These are phyloP conservation scores for Micromys minutus DNA, from an alignment of 2,113 vertebrate genomes.

Conservation along the genomic window DNA sequence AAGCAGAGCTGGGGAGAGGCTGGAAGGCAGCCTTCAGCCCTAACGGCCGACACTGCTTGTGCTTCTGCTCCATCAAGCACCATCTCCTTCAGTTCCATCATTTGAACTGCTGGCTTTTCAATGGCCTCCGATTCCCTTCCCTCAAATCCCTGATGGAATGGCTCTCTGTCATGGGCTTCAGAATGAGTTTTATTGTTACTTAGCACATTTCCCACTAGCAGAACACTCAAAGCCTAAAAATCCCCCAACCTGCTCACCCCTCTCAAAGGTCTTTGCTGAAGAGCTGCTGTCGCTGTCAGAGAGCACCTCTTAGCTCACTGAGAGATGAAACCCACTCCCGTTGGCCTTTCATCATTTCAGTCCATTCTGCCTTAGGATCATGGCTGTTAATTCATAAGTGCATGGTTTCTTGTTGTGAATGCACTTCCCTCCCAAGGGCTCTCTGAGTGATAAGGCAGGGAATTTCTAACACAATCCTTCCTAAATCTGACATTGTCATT, in stretches of 20 bases:
- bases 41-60: background rate
- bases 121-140: background rate
- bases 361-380: background rate
- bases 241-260: background rate
- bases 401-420: slow-evolving; percentile 15
- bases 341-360: background rate
- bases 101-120: background rate
- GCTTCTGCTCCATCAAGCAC: slow-evolving; percentile 5
- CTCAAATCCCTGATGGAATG: background rate
- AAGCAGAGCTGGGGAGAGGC: background rate
- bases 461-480: slow-evolving; percentile 24
- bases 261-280: background rate
- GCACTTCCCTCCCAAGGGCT: background rate
- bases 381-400: background rate
- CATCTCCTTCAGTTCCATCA: background rate
- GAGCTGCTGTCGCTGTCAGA: background rate
- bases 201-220: background rate
- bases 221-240: background rate
- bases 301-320: background rate
- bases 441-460: background rate
- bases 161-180: background rate
- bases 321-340: background rate
- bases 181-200: background rate
- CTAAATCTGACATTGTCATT: background rate
- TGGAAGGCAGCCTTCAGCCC: background rate